These are phyloP conservation scores for Meghimatium bilineatum DNA, from an alignment of 2,888 invertebrate genomes.

Conservation along the genomic window DNA sequence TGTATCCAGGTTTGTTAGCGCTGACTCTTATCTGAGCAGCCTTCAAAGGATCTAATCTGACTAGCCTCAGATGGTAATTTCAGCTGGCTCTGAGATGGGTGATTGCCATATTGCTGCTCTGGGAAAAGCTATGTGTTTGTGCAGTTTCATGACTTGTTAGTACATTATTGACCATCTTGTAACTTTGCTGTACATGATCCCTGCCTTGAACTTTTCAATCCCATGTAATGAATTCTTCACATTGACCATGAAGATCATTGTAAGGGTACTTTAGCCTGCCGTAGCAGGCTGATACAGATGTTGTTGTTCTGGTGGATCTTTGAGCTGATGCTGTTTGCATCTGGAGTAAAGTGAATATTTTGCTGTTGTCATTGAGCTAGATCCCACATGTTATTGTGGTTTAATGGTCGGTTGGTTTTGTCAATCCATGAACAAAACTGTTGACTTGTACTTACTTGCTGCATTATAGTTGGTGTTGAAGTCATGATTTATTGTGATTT, in stretches of 20 bases:
- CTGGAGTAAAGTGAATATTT: conserved; percentile 17
- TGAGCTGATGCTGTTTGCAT: background rate
- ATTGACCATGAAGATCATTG: conserved; percentile 27
- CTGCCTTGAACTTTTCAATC: conserved; percentile 19
- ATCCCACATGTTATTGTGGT: background rate
- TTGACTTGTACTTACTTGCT: background rate
- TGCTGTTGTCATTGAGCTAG: conserved; percentile 9
- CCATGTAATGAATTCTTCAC: conserved; percentile 26
- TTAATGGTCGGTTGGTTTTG: background rate
- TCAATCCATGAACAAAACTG: background rate
- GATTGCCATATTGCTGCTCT: background rate
- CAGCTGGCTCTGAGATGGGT: conserved; percentile 33
- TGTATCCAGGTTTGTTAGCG: conserved; percentile 16
- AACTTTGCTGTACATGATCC: conserved; percentile 21
- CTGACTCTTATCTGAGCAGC: conserved; percentile 7
- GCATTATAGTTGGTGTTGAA: background rate
- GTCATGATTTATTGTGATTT: background rate
- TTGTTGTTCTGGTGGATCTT: conserved; percentile 10
- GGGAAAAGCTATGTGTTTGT: background rate
- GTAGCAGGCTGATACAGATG: background rate
- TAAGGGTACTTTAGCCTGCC: background rate
- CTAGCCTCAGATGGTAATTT: conserved; percentile 3
- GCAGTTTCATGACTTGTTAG: conserved; percentile 14
- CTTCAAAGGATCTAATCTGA: background rate
- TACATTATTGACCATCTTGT: conserved; percentile 1